Evolutionary conservation across 2,888 invertebrate genomes (phyloP).

Genomic region (Cataglyphis albicans): DNA sequence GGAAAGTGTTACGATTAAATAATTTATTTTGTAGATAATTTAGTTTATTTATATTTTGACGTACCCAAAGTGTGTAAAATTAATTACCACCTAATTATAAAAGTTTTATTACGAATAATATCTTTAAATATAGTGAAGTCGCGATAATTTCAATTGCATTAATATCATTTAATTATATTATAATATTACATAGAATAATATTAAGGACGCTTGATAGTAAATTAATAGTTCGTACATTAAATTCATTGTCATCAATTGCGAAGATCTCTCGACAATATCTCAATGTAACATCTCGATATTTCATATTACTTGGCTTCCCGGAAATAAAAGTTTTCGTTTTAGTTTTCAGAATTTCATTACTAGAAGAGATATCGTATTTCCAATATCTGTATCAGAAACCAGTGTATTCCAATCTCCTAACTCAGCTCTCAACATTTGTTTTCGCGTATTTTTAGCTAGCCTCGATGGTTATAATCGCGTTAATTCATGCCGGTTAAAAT

Average conservation of each 20-base stretch:
- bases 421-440: not conserved
- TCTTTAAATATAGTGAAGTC: not conserved
- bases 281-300: not conserved
- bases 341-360: not conserved
- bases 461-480: not conserved
- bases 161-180: not conserved
- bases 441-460: not conserved
- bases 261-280: not conserved
- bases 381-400: not conserved
- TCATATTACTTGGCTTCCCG: not conserved
- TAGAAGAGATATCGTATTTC: not conserved
- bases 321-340: constrained; percentile 32
- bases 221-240: not conserved
- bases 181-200: not conserved
- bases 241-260: not conserved
- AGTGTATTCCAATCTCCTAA: not conserved
- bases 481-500: constrained; percentile 1
- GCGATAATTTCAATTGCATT: not conserved
- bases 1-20: not conserved
- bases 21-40: not conserved
- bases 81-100: constrained; percentile 6
- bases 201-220: not conserved
- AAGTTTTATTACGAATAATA: constrained; percentile 9
- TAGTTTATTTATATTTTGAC: not conserved
- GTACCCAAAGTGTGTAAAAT: not conserved